These are phyloP conservation scores for Dendroctonus valens DNA, from an alignment of 1,140 invertebrate species.

Conservation along the genomic window DNA sequence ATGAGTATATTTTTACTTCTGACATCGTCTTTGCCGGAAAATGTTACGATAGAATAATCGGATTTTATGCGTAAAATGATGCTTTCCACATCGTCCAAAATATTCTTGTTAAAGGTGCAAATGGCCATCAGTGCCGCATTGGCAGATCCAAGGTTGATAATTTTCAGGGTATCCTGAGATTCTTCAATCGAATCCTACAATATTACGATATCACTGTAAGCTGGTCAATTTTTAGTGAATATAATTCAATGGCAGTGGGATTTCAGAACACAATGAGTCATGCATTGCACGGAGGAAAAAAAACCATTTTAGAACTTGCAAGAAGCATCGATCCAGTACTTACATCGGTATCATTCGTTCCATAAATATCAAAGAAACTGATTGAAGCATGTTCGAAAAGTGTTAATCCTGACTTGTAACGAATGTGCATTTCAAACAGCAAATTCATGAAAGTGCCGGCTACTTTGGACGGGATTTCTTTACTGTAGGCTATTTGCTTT, in stretches of 20 bases:
- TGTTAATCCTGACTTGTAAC: conserved; percentile 39
- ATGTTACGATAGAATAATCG: conserved; percentile 47
- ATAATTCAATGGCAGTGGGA: no score
- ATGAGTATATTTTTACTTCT: conserved; percentile 43
- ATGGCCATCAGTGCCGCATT: conserved; percentile 48
- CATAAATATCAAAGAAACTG: conserved; percentile 50
- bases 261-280: no score
- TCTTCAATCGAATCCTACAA: conserved; percentile 10
- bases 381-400: conserved; percentile 50
- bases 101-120: conserved; percentile 49
- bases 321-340: background rate
- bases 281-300: no score
- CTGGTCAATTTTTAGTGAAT: no score
- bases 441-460: conserved; percentile 38
- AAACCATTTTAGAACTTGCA: no score
- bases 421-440: conserved; percentile 39
- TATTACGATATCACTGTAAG: background rate
- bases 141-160: conserved; percentile 48
- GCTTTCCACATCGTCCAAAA: conserved; percentile 52
- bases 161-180: conserved; percentile 40
- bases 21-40: conserved; percentile 40
- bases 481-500: conserved; percentile 45
- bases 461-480: conserved; percentile 40
- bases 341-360: conserved; percentile 39
- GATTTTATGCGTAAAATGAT: conserved; percentile 52